These are phyloP conservation scores for Pteronura brasiliensis DNA, from an alignment of 2,113 vertebrate genomes.

Conservation along the genomic window DNA sequence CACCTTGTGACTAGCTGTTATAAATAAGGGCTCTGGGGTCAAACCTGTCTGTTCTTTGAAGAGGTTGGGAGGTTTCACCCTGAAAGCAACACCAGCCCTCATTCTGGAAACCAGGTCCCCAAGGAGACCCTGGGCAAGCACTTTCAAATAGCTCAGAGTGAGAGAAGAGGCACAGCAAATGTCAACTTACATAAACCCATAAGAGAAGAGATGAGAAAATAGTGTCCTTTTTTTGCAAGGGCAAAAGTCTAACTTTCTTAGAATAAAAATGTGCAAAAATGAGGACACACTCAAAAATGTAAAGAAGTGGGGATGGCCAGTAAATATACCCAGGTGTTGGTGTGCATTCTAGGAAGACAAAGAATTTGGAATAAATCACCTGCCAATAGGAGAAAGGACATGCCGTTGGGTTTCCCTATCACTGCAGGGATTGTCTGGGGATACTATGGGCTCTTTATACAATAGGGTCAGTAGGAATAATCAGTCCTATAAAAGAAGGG, in stretches of 20 bases:
- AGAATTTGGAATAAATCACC: neutral
- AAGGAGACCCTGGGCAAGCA: constrained; percentile 80
- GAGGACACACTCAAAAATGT: neutral
- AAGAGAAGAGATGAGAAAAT: constrained; percentile 80
- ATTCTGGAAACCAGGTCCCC: constrained; percentile 80
- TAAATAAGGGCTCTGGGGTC: constrained; percentile 86
- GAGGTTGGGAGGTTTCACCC: constrained; percentile 83
- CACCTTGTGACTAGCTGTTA: constrained; percentile 81
- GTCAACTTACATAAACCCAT: constrained; percentile 82
- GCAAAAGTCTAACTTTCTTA: constrained; percentile 70
- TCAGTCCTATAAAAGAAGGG: constrained; percentile 50
- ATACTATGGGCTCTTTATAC: neutral
- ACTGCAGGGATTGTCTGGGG: neutral
- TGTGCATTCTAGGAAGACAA: neutral
- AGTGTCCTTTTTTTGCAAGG: constrained; percentile 79
- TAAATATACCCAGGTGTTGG: constrained; percentile 6
- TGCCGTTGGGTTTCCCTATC: neutral
- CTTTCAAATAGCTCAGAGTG: constrained; percentile 82
- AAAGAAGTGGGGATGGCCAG: neutral
- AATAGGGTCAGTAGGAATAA: constrained; percentile 28
- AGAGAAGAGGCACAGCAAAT: constrained; percentile 81
- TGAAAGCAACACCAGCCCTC: constrained; percentile 79
- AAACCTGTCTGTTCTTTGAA: constrained; percentile 84
- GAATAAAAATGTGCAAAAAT: constrained; percentile 50
- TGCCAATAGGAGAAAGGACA: neutral